A percentile compares a stretch with the other conserved stretches of the same genome.
These are phyloP conservation scores for Druon quercuslanigerum DNA, from an alignment of 1,140 invertebrate species.

Conservation along the genomic window DNA sequence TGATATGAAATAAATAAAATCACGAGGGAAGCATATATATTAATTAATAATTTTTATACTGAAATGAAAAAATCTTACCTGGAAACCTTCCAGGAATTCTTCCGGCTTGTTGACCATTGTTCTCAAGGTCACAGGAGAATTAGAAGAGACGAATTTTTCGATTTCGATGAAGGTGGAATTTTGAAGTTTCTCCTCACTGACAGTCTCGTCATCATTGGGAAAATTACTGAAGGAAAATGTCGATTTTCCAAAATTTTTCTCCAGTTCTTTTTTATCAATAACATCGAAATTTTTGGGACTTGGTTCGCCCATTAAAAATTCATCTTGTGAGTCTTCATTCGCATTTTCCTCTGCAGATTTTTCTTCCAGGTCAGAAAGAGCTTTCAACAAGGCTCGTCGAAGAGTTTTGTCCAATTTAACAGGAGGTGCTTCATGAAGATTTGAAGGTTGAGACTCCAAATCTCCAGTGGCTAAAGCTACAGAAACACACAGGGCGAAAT, in stretches of 20 bases:
- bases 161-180: constrained; percentile 69
- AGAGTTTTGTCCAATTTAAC: constrained; percentile 82
- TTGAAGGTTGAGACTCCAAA: constrained; percentile 49
- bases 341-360: constrained; percentile 70
- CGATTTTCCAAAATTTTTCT: constrained; percentile 51
- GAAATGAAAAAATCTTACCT: constrained; percentile 31
- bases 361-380: constrained; percentile 80
- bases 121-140: constrained; percentile 41
- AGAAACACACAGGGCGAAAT: constrained; percentile 33
- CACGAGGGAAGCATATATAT: too few relatives aligned
- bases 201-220: constrained; percentile 60
- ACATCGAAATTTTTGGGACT: constrained; percentile 37
- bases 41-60: neutral
- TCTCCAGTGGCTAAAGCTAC: constrained; percentile 50
- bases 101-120: constrained; percentile 52
- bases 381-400: constrained; percentile 82
- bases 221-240: constrained; percentile 66
- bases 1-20: too few relatives aligned
- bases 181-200: constrained; percentile 70
- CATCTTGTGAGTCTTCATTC: constrained; percentile 50
- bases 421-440: constrained; percentile 70
- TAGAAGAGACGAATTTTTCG: constrained; percentile 57
- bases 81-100: constrained; percentile 48
- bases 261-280: constrained; percentile 56
- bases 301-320: constrained; percentile 45